phyloP scores from a whole-genome alignment of 2,113 vertebrate species.

The Chionis minor region DNA sequence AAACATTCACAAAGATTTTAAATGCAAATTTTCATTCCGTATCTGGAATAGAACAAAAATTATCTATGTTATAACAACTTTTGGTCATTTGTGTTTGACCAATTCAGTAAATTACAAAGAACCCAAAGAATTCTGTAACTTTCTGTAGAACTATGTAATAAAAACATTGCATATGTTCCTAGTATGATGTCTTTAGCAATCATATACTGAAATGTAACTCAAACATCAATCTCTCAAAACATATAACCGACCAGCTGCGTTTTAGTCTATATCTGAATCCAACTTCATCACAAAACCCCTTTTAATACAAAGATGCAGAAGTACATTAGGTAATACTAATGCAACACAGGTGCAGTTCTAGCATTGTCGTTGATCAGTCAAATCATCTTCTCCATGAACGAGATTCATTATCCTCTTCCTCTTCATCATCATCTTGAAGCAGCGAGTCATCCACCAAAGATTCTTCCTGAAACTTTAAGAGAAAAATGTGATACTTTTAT shows the following conservation, averaged over 20 bases:
- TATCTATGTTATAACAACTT: conserved; percentile 83
- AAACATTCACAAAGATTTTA: conserved; percentile 84
- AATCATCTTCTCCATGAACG: conserved; percentile 98
- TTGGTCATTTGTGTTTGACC: conserved; percentile 77
- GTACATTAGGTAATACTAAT: conserved; percentile 85
- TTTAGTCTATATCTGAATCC: conserved; percentile 77
- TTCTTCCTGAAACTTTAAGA: conserved; percentile 89
- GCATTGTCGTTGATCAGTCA: conserved; percentile 62
- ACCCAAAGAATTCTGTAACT: conserved; percentile 80
- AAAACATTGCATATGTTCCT: conserved; percentile 86
- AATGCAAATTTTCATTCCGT: conserved; percentile 84
- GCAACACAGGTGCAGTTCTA: conserved; percentile 78
- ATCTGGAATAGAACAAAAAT: conserved; percentile 81
- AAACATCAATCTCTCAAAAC: conserved; percentile 82
- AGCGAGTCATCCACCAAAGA: conserved; percentile 91
- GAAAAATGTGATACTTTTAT: neutral
- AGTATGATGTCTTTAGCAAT: conserved; percentile 82
- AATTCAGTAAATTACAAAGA: conserved; percentile 83
- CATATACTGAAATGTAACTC: conserved; percentile 85
- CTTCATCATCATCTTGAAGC: conserved; percentile 96
- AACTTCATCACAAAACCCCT: conserved; percentile 79
- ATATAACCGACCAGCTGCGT: conserved; percentile 74
- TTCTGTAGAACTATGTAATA: conserved; percentile 82
- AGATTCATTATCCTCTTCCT: conserved; percentile 95
- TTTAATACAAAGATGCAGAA: conserved; percentile 82